phyloP scores from a whole-genome alignment of 2,113 vertebrate species.

The Microtus pennsylvanicus region DNA sequence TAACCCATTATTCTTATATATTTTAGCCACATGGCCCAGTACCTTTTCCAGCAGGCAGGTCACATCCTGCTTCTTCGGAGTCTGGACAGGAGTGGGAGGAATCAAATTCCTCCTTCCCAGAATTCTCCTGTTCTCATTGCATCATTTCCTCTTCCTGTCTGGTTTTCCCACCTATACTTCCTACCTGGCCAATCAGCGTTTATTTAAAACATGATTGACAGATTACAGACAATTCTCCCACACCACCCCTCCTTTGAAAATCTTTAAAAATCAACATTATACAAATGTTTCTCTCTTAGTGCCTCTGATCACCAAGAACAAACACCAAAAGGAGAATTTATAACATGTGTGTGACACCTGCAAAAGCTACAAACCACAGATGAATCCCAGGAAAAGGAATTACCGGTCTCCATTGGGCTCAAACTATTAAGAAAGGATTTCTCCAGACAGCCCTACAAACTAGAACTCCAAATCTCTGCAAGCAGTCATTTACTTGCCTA shows the following conservation, averaged over 20 bases:
- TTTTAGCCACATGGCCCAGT: too few relatives aligned
- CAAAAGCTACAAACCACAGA: neutral
- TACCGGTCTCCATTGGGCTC: neutral
- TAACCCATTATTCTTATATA: too few relatives aligned
- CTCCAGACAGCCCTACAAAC: neutral
- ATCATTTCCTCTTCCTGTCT: too few relatives aligned
- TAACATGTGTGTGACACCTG: neutral
- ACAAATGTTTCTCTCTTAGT: neutral
- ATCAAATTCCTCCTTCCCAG: too few relatives aligned
- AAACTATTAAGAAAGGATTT: neutral
- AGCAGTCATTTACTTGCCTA: neutral
- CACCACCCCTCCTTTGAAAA: neutral
- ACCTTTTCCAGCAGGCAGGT: too few relatives aligned
- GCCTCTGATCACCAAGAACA: neutral
- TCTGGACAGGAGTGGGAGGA: too few relatives aligned
- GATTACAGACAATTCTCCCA: too few relatives aligned
- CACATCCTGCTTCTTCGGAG: too few relatives aligned
- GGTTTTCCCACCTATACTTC: too few relatives aligned
- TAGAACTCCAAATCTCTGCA: neutral
- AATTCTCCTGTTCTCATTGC: too few relatives aligned
- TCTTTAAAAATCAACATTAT: neutral
- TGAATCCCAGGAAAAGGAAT: neutral
- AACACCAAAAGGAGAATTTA: neutral
- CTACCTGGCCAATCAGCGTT: too few relatives aligned
- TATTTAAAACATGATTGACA: too few relatives aligned